phyloP scores from a whole-genome alignment of 2,888 invertebrate genomes.

The Merodon equestris region DNA sequence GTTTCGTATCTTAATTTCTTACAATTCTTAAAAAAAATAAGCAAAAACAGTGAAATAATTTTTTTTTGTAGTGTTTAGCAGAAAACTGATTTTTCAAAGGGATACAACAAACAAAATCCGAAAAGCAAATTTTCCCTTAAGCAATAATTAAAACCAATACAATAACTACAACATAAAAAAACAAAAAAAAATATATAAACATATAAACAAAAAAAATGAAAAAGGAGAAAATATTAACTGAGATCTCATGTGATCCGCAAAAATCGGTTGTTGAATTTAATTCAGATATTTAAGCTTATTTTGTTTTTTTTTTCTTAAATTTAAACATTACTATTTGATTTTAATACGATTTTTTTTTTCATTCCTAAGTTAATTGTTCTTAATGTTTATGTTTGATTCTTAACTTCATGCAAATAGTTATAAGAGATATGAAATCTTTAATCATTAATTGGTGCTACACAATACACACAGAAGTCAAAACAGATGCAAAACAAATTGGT shows the following conservation, averaged over 20 bases:
- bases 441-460: constrained; percentile 69
- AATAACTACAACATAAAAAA: constrained; percentile 56
- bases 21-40: constrained; percentile 48
- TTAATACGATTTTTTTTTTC: constrained; percentile 25
- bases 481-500: neutral
- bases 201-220: constrained; percentile 34
- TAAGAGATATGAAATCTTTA: constrained; percentile 58
- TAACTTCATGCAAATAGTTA: constrained; percentile 59
- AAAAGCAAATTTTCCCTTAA: constrained; percentile 62
- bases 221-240: constrained; percentile 57
- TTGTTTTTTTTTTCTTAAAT: constrained; percentile 41
- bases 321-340: too few species aligned
- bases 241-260: constrained; percentile 69
- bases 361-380: neutral
- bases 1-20: neutral
- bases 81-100: constrained; percentile 31
- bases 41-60: constrained; percentile 26
- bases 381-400: constrained; percentile 12
- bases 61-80: constrained; percentile 59
- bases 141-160: constrained; percentile 56
- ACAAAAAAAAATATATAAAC: too few species aligned
- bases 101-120: constrained; percentile 22
- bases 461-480: constrained; percentile 57
- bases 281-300: constrained; percentile 70
- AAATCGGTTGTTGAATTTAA: constrained; percentile 70